Evolutionary conservation across 2,797 vertebrate species (phyloP).

Genomic region (Danio aesculapii): DNA sequence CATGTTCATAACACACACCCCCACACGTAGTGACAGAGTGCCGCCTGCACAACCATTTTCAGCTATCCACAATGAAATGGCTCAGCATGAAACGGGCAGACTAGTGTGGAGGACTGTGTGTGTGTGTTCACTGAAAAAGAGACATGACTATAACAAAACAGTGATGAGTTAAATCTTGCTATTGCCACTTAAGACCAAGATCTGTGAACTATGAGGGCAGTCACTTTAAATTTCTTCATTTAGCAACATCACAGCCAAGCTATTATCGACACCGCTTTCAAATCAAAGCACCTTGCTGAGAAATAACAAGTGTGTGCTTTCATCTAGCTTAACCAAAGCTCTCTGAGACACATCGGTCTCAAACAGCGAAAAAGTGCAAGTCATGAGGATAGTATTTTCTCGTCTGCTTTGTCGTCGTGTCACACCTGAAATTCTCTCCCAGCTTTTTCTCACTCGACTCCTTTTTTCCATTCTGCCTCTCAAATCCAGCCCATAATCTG

Average conservation of each 20-base stretch:
- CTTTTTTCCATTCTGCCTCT: conserved; percentile 47
- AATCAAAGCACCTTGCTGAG: conserved; percentile 45
- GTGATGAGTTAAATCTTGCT: conserved; percentile 61
- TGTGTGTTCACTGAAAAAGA: conserved; percentile 9
- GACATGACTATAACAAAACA: background rate
- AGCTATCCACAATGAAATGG: conserved; percentile 58
- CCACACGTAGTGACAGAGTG: conserved; percentile 23
- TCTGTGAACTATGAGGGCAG: conserved; percentile 54
- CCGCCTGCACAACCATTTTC: conserved; percentile 50
- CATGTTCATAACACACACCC: conserved; percentile 44
- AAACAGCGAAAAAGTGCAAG: conserved; percentile 54
- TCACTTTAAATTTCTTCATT: conserved; percentile 68
- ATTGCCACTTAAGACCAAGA: conserved; percentile 55
- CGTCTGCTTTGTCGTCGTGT: conserved; percentile 24
- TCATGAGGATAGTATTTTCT: conserved; percentile 51
- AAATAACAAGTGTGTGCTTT: conserved; percentile 53
- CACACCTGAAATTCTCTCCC: conserved; percentile 15
- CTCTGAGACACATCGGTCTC: conserved; percentile 28
- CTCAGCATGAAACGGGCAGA: conserved; percentile 7
- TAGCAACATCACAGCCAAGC: conserved; percentile 61
- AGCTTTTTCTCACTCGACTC: conserved; percentile 25
- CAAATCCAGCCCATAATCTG: conserved; percentile 52
- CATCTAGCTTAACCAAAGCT: conserved; percentile 67
- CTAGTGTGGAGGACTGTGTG: background rate
- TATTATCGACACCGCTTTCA: conserved; percentile 17